Evolutionary conservation across 1,140 invertebrate species (phyloP).

Genomic region (Pentalonia nigronervosa): DNA sequence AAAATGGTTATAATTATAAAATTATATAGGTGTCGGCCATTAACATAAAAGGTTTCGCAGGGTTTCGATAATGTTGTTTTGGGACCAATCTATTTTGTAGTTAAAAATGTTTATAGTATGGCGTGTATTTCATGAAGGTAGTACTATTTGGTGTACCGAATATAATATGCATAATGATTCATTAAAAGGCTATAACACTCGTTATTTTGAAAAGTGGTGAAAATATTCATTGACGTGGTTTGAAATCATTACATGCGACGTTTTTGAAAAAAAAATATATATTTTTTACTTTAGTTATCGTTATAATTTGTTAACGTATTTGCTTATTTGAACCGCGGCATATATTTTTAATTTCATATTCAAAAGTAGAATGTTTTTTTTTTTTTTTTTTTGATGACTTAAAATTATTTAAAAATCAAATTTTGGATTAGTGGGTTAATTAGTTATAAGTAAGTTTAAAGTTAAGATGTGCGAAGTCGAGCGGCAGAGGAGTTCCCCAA

Average conservation of each 20-base stretch:
- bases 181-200: neutral
- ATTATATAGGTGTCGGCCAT: neutral
- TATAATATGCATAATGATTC: neutral
- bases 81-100: neutral
- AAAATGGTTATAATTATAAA: neutral
- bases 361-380: too few relatives aligned
- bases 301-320: too few relatives aligned
- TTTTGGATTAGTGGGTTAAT: too few relatives aligned
- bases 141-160: neutral
- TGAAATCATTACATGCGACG: too few relatives aligned
- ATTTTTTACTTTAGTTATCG: neutral
- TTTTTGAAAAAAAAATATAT: too few relatives aligned
- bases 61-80: neutral
- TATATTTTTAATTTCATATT: too few relatives aligned
- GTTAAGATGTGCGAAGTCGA: too few relatives aligned
- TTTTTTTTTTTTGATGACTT: too few relatives aligned
- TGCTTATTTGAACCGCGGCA: too few relatives aligned
- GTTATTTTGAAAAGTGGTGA: neutral
- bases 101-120: neutral
- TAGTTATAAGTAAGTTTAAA: too few relatives aligned
- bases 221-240: neutral
- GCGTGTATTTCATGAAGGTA: neutral
- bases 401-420: too few relatives aligned
- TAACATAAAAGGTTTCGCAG: neutral
- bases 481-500: too few relatives aligned